These are phyloP conservation scores for Gymnogyps californianus DNA, from an alignment of 2,113 vertebrate genomes.

Conservation along the genomic window DNA sequence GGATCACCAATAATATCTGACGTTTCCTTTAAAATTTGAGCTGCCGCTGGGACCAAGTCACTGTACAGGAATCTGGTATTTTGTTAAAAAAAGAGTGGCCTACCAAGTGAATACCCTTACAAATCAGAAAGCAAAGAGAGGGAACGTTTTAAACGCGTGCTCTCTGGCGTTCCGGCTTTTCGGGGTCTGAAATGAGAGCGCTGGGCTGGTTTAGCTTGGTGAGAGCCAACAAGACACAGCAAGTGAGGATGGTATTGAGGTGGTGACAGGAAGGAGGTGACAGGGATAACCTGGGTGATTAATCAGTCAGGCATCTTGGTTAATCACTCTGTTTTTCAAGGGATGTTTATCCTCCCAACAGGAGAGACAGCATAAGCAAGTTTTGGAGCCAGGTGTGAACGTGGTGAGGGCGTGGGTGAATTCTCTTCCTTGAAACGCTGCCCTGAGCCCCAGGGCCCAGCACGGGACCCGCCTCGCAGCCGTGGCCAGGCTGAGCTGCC, in stretches of 20 bases:
- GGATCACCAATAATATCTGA: no score
- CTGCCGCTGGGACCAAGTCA: neutral
- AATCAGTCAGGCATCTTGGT: neutral
- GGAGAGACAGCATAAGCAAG: neutral
- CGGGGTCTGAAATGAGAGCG: neutral
- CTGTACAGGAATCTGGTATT: rapidly evolving
- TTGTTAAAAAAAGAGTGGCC: neutral
- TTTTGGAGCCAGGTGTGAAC: neutral
- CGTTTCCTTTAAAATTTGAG: neutral
- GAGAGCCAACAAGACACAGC: neutral
- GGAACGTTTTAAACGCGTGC: rapidly evolving
- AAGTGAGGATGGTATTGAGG: neutral
- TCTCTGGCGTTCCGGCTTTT: no score
- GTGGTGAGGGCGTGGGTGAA: neutral
- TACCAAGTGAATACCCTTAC: rapidly evolving
- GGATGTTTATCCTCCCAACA: neutral
- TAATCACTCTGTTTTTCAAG: neutral
- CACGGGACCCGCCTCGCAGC: rapidly evolving
- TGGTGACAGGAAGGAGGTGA: neutral
- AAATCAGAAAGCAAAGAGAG: no score
- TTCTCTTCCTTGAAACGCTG: neutral
- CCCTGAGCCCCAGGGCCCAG: neutral
- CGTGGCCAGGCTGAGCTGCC: neutral
- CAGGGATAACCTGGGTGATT: neutral
- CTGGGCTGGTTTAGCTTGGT: no score